Conservation (phyloP, 1,140 invertebrate genomes). For the Bursaphelenchus mucronatus region DNA sequence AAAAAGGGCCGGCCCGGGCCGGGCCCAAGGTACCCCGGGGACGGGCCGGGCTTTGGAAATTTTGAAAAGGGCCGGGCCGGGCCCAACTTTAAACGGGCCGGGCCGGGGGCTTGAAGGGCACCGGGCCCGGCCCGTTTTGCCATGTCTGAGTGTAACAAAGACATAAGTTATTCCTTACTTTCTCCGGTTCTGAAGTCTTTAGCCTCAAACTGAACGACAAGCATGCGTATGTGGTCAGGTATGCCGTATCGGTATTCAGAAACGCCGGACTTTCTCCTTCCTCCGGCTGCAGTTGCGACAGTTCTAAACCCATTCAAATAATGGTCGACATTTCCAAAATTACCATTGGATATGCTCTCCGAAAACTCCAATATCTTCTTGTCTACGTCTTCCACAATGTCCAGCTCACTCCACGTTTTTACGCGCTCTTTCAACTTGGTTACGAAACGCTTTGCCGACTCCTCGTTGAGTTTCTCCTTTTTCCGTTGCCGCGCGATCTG, state of each 20-base stretch:
- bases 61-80: too few relatives aligned
- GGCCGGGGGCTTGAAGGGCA: too few relatives aligned
- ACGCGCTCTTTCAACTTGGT: background rate
- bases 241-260: slow-evolving; percentile 20
- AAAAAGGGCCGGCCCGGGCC: too few relatives aligned
- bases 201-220: slow-evolving; percentile 25
- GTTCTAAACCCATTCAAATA: slow-evolving; percentile 11
- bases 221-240: slow-evolving; percentile 4
- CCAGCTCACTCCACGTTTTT: slow-evolving; percentile 13
- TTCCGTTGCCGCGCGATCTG: background rate
- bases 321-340: background rate
- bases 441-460: slow-evolving; percentile 16
- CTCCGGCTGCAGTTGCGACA: slow-evolving; percentile 3
- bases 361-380: slow-evolving; percentile 18
- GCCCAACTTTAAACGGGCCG: too few relatives aligned
- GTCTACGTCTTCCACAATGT: slow-evolving; percentile 13
- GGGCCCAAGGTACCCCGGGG: too few relatives aligned
- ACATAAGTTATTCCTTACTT: background rate
- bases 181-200: background rate
- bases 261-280: slow-evolving; percentile 19
- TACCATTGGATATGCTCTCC: slow-evolving; percentile 13
- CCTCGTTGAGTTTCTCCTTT: background rate
- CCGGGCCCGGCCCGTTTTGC: too few relatives aligned
- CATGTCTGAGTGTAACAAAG: too few relatives aligned
- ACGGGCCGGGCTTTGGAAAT: too few relatives aligned